These are phyloP conservation scores for Ophiodon elongatus DNA, from an alignment of 2,113 vertebrate genomes.

Conservation along the genomic window DNA sequence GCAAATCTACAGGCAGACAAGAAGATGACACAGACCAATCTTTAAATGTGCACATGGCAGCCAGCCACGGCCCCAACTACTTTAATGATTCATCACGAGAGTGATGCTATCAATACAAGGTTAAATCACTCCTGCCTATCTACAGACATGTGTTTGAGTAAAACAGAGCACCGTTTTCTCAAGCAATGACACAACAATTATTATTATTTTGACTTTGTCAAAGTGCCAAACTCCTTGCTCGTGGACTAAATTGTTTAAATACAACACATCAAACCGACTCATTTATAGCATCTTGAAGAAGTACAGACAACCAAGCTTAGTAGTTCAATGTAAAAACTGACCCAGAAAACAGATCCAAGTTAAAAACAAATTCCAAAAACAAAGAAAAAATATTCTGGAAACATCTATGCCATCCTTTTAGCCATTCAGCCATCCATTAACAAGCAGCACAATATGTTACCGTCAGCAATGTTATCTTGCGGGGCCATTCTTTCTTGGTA, in stretches of 20 bases:
- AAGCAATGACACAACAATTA: neutral
- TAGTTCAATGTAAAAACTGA: neutral
- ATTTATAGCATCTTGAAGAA: neutral
- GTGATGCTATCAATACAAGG: constrained; percentile 43
- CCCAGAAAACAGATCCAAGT: neutral
- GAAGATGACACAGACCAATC: constrained; percentile 26
- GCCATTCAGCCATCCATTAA: neutral
- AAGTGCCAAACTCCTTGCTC: neutral
- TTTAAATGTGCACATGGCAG: constrained; percentile 64
- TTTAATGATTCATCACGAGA: constrained; percentile 23
- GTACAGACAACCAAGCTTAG: neutral
- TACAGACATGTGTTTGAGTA: neutral
- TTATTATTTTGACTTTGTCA: constrained; percentile 8
- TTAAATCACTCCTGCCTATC: constrained; percentile 43
- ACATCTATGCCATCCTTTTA: neutral
- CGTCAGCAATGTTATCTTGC: constrained; percentile 15
- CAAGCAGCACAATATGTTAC: neutral
- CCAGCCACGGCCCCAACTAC: constrained; percentile 44
- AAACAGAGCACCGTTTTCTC: neutral
- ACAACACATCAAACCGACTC: neutral
- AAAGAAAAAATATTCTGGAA: neutral
- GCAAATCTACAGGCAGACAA: constrained; percentile 26
- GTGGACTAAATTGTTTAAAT: neutral
- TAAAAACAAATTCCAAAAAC: too few relatives aligned
- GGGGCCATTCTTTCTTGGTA: neutral